Evolutionary conservation across 2,888 invertebrate genomes (phyloP).

Genomic region (Ectemnius cavifrons): DNA sequence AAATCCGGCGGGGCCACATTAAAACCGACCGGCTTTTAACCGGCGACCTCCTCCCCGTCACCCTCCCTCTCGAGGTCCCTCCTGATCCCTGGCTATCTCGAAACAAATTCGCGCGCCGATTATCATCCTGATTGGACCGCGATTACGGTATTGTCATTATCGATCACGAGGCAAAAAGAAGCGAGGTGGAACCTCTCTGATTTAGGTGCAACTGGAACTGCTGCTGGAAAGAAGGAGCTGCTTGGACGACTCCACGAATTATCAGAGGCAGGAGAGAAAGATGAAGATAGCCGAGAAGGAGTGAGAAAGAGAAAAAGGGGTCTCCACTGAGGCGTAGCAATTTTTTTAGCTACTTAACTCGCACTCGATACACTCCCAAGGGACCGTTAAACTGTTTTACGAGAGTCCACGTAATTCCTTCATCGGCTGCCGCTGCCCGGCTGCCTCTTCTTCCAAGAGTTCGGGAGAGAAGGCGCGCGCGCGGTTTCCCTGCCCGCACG

Average conservation of each 20-base stretch:
- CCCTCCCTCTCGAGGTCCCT: too few relatives aligned
- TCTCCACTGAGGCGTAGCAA: conserved; percentile 57
- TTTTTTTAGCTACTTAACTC: conserved; percentile 63
- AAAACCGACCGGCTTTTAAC: too few relatives aligned
- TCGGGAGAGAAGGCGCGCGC: background rate
- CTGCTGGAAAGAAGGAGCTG: background rate
- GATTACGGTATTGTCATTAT: conserved; percentile 8
- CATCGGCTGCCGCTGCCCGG: conserved; percentile 48
- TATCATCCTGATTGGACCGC: background rate
- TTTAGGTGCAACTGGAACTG: conserved; percentile 38
- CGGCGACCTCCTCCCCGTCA: too few relatives aligned
- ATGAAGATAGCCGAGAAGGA: background rate
- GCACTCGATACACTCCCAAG: conserved; percentile 56
- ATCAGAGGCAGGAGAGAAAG: background rate
- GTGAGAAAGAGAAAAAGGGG: conserved; percentile 47
- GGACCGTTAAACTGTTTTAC: conserved; percentile 62
- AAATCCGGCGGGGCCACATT: background rate
- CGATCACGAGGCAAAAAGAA: conserved; percentile 9
- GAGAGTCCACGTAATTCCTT: conserved; percentile 63
- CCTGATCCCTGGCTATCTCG: too few relatives aligned
- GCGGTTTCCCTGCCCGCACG: too few relatives aligned
- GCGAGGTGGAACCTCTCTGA: conserved; percentile 11
- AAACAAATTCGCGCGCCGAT: too few relatives aligned
- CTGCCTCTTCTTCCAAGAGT: background rate
- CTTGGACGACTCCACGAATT: too few relatives aligned